Evolutionary conservation across 2,888 invertebrate genomes (phyloP), one percentile per base, ranked within the genome.

Genomic region (Sinopyrophorus schimmeli): DNA sequence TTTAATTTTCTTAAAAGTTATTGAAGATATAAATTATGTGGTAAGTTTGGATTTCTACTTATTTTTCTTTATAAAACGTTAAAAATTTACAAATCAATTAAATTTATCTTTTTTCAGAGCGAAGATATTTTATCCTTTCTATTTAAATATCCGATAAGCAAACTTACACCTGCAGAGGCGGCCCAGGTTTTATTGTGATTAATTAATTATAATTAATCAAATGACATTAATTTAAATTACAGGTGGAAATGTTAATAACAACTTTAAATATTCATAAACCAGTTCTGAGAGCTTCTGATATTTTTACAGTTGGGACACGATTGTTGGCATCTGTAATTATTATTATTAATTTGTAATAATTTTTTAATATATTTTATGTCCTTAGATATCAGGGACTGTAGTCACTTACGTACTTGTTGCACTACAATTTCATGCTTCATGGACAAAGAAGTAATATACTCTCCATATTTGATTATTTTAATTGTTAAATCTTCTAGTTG

Each of bases 241-340:
- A 65, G 62, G 54, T 62, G 24, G 67, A 67, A 55, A 63, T 63
- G 53, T 35, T 65, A 7, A 53, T 66, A 23, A 53, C 54, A 3
- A 64, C 66, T 11, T 34, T 67, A 6, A 58, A 58, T 7, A 53
- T 62, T 1, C 63, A 66, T 38, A 63, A 60, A 51, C 68, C 67
- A 3, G 53, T 60, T 17, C 41, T 68, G 5, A 59, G 52, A 38
- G 67, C 68, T 24, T 67, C 67, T 0, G 64, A 65, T 38, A 61
- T 66, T 18, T 64, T 68, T 38, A 63, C 60, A 2, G 56, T 68
- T 35, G 62, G 65, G 5, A 64, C 63, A 3, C 42, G 61, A 30
- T 51, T 68, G 24, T 53, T 67, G 6, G 68, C 67, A 34, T 63
- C 66, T 28, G 68, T 68, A 56, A 64, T 62, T 58, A 24, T 9